Evolutionary conservation across 35 echinoderm and acorn worm genomes (phyloP).

Genomic region (Holothuria glaberrima): DNA sequence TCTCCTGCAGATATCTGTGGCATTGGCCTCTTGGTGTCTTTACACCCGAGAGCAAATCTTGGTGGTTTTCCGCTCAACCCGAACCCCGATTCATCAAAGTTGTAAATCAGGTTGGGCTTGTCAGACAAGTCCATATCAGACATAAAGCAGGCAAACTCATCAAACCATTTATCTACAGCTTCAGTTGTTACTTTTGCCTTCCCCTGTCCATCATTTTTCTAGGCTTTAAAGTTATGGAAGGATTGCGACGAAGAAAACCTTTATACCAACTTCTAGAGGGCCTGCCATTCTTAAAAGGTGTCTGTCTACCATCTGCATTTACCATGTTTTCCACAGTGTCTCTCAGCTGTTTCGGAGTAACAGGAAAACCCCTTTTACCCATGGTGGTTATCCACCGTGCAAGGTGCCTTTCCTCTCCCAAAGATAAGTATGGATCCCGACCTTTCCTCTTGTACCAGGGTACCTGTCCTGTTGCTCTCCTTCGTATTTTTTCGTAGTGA

Average conservation of each 20-base stretch:
- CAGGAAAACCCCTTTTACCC: conserved; percentile 24
- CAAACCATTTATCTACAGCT: background rate
- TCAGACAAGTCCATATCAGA: conserved; percentile 18
- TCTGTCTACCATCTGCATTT: background rate
- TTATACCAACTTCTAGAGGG: conserved; percentile 2
- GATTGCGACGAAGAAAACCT: background rate
- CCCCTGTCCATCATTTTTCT: background rate
- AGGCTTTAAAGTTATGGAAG: background rate
- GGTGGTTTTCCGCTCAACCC: no score
- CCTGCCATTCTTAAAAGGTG: background rate
- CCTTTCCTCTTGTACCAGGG: conserved; percentile 18
- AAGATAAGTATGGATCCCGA: background rate
- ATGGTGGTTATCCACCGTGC: background rate
- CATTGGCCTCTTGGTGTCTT: background rate
- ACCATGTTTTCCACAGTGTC: background rate
- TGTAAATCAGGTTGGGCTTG: background rate
- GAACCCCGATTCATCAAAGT: conserved; percentile 11
- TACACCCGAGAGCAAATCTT: background rate
- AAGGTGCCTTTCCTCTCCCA: conserved; percentile 23
- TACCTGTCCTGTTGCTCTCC: background rate
- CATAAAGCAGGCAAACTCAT: background rate
- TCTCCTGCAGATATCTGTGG: conserved; percentile 15
- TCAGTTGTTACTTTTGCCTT: background rate
- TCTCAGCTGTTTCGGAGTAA: background rate
- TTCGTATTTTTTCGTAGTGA: conserved; percentile 14